Percentiles rank a stretch among this genome's conserved stretches.
These are phyloP conservation scores for Rostratula benghalensis DNA, from an alignment of 2,113 vertebrate species.

Conservation along the genomic window DNA sequence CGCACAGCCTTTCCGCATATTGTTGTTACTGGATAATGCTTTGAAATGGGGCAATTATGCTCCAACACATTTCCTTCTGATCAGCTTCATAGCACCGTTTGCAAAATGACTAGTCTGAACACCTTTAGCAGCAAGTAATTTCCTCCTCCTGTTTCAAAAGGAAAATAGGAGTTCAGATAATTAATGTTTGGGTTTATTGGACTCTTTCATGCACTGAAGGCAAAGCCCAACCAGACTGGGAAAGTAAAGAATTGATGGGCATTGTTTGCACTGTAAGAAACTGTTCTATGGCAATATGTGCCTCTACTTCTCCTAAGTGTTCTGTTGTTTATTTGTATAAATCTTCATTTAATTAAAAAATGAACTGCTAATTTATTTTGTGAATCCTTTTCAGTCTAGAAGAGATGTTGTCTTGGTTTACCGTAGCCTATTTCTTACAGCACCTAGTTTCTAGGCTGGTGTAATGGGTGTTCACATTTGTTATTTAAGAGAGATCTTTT, in stretches of 20 bases:
- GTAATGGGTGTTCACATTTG: neutral
- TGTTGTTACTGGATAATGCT: neutral
- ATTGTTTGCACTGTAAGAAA: neutral
- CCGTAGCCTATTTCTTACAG: neutral
- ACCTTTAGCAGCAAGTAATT: conserved; percentile 2
- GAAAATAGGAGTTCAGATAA: neutral
- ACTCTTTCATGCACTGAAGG: too few species aligned
- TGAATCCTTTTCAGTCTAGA: neutral
- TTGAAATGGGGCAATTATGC: neutral
- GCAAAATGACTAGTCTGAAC: neutral
- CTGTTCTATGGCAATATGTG: neutral
- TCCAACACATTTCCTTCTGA: neutral
- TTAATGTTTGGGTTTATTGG: neutral
- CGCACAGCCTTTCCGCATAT: neutral
- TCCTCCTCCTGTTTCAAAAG: neutral
- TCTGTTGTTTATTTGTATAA: neutral
- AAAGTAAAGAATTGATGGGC: neutral
- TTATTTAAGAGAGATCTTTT: neutral
- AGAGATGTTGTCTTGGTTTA: neutral
- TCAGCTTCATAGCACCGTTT: neutral
- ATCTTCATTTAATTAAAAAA: conserved; percentile 44
- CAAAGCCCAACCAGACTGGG: too few species aligned
- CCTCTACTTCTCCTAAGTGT: neutral
- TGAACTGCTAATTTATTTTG: neutral
- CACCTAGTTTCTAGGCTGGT: neutral